Percentiles rank a stretch among this genome's conserved stretches.
These are phyloP conservation scores for Otus sunia DNA, from an alignment of 2,113 vertebrate genomes.

Conservation along the genomic window DNA sequence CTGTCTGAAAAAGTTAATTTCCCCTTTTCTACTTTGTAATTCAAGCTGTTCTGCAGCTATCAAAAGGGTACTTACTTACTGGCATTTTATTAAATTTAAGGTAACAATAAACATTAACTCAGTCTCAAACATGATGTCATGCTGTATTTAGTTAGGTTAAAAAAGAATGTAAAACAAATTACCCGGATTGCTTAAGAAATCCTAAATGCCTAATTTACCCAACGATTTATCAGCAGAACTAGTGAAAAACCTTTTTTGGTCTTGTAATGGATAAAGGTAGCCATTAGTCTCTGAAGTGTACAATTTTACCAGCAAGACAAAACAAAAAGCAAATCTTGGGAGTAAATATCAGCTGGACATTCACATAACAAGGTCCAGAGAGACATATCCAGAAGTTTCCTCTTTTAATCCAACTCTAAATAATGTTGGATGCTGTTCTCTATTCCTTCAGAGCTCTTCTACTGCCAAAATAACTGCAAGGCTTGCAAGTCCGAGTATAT, in stretches of 20 bases:
- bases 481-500: conserved; percentile 77
- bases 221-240: conserved; percentile 23
- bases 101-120: conserved; percentile 26
- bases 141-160: background rate
- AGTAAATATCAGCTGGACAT: conserved; percentile 70
- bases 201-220: conserved; percentile 53
- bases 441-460: conserved; percentile 60
- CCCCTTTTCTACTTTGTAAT: background rate
- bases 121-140: conserved; percentile 13
- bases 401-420: conserved; percentile 71
- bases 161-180: conserved; percentile 40
- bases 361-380: conserved; percentile 77
- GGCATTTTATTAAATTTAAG: conserved; percentile 21
- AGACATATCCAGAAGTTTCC: conserved; percentile 71
- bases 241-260: conserved; percentile 40
- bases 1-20: background rate
- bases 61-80: background rate
- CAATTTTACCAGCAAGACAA: conserved; percentile 29
- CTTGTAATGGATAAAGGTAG: conserved; percentile 54
- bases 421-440: conserved; percentile 61
- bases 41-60: background rate
- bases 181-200: conserved; percentile 29
- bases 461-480: conserved; percentile 77
- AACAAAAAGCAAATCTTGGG: conserved; percentile 64
- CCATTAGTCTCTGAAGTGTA: conserved; percentile 51